These are phyloP conservation scores for Lamprologus callipterus DNA, from an alignment of 2,113 vertebrate genomes.

Conservation along the genomic window DNA sequence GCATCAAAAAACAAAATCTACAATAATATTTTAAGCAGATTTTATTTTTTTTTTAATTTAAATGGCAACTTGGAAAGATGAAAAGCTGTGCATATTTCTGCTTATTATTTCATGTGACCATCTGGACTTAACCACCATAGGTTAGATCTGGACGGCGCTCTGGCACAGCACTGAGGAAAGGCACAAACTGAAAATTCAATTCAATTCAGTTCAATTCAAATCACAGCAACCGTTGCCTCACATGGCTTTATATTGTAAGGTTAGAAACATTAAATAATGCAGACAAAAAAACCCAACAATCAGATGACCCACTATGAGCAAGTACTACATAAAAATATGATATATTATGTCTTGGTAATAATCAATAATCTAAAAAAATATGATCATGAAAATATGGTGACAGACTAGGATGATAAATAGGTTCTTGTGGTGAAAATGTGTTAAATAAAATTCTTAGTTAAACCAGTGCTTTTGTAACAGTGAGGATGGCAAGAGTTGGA, in stretches of 20 bases:
- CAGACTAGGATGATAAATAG: no score
- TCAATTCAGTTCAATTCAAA: not conserved
- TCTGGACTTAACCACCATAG: accelerated
- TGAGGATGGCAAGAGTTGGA: no score
- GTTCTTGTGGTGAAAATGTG: no score
- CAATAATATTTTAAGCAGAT: no score
- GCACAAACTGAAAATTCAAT: not conserved
- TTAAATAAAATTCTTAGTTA: no score
- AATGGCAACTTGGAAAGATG: not conserved
- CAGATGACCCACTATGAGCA: not conserved
- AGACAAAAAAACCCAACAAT: accelerated
- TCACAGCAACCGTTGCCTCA: not conserved
- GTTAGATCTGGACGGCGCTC: not conserved
- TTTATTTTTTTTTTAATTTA: not conserved
- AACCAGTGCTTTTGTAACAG: no score
- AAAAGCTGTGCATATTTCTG: not conserved
- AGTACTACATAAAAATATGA: not conserved
- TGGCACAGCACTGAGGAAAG: accelerated
- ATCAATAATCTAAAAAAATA: no score
- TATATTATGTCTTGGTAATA: no score
- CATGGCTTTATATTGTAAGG: not conserved
- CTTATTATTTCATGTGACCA: not conserved
- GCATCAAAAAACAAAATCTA: no score
- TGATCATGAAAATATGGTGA: no score
- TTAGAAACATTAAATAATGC: not conserved